Base-by-base conservation (phyloP, 2,888 invertebrate species). In the Diarsia brunnea region DNA sequence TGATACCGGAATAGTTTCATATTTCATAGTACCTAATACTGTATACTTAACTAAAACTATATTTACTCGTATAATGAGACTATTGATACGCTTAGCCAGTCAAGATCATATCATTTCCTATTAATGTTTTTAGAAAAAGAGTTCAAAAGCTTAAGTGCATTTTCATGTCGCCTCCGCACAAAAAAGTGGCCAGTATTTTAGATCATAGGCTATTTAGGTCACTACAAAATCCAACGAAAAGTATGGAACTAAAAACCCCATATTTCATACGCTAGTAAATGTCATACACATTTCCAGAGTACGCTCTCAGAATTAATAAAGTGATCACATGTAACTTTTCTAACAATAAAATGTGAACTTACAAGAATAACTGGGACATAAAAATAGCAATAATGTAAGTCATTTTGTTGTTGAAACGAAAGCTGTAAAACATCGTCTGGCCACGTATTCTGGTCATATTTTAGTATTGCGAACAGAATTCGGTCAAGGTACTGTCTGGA, bases 361-460 rank as follows among this genome's bases (percentile, higher is more conserved):
- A 78, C 75, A 77, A 76, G 65, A 76, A 63, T 76, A 43, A 45
- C 51, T 77, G n/a, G 71, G 45, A 68, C 79, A 73, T 87, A 84
- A 86, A 84, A 87, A 84, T 77, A 78, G 79, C 60, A 73, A 73
- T 88, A 82, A 72, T 73, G 72, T 78, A 76, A 74, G 71, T 78
- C 60, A 69, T 73, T 68, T 60, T 84, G 81, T 81, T 87, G 81
- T 87, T 84, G 74, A 85, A 81, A 85, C 71, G 67, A 53, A 78
- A 79, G 79, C 73, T 85, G 82, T 90, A 87, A 84, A 87, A 81
- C 70, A 84, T 83, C 47, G 79, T 84, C 84, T 69, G 81, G 85
- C 87, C 89, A 85, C 87, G 90, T 91, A 91, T 90, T 85, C 80
- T 75, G 91, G 89, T 88, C 92, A 89, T 87, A 82, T 85, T 88